Evolutionary conservation across 2,888 invertebrate species (phyloP), one percentile per base, ranked within the genome.

Genomic region (Polyploca ridens): DNA sequence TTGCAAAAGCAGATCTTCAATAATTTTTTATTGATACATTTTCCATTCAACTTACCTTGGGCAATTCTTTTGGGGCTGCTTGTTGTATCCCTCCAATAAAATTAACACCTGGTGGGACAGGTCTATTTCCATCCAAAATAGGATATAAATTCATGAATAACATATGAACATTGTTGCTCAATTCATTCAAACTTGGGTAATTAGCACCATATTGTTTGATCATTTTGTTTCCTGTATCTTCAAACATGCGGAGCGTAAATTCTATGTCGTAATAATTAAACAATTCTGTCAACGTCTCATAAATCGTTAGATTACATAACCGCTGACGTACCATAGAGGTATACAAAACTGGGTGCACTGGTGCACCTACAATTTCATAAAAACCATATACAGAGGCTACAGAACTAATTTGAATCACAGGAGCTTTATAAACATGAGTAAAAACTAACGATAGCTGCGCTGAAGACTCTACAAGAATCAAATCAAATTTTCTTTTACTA

Each of bases 321-420:
- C 75, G 74, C 4, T 67, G 70, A 3, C 75, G 0, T 3, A 67
- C 0, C 4, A 54, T 33, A 13, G 84, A 81, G 58, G 80, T 83
- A 0, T 87, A 66, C 0, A 84, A 14, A 0, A 84, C 8, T 38
- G 38, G 38, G 8, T 38, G 38, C 8, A 38, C 38, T 67, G 6
- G 79, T 76, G 38, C 38, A 19, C 86, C 86, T 5, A 84, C 63
- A 6, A 65, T 13, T 33, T 78, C 71, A 58, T 73, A 74, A 16
- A 75, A 72, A 1, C 70, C 67, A 10, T 65, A 60, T 0, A 64
- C 14, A 3, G 74, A 70, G 38, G 82, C 80, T 0, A 84, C 66
- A 0, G 87, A 86, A 70, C 83, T 85, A 0, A 87, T 68, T 58
- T 74, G 67, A n/a, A 86, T 84, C 0, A 78, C 74, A 0, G 87